Base-by-base conservation (phyloP, 2,797 vertebrate species). In the Rhodeus uyekii region DNA sequence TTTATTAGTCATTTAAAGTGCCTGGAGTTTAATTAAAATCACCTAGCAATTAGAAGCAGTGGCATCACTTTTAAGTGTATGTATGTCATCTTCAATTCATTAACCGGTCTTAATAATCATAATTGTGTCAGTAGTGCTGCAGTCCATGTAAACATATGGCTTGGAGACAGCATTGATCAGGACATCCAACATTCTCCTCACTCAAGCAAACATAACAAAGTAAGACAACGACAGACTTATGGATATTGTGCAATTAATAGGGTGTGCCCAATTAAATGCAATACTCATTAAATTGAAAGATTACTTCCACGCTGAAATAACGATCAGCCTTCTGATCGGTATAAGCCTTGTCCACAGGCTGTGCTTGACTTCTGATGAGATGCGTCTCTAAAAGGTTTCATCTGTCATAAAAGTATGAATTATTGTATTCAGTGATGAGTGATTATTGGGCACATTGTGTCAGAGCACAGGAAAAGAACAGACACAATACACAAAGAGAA, bases 1-100 rank as follows among this genome's bases (percentile, higher is more conserved):
- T 88, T 77, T 88, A 92, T 92, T 92, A 90, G 90, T 92, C 90
- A 92, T 88, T 93, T 90, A 89, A 92, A 92, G 89, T 90, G 89
- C 82, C 87, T 87, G 89, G 88, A 86, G 88, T 93, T 92, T 94
- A 94, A 95, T 94, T 94, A 94, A 94, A 94, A 91, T 91, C 92
- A 92, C 92, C 89, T 87, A 85, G 90, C 91, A 93, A 93, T 95
- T 93, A 93, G 89, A 72, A 90, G 83, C 80, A 39, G 76, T 16
- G 86, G 86, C 88, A 91, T 87, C 90, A 89, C 88, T 92, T 92
- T 91, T 91, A 90, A 92, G 88, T 87, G 91, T 87, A 90, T 90
- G 90, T 91, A 87, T 91, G 92, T 90, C 91, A 89, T 89, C 88
- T 84, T 86, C 69, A 80, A 69, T 91, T 90, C 90, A 89, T 93